Evolutionary conservation across 2,113 vertebrate genomes (phyloP), one percentile per base, ranked within the genome.

Genomic region (Hippocampus zosterae): DNA sequence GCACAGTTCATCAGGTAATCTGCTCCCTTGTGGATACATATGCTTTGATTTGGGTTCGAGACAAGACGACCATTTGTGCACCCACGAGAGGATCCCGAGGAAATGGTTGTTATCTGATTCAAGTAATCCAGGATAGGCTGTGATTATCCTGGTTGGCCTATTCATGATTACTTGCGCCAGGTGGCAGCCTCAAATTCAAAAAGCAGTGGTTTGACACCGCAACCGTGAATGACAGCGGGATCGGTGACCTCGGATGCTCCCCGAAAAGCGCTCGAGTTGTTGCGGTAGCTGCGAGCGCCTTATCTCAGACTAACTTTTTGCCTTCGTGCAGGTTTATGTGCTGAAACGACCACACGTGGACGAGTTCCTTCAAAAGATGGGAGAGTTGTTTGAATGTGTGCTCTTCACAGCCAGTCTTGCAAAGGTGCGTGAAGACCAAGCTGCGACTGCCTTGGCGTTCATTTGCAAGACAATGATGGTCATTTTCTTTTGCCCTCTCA

Each of bases 111-210:
- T 87, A 93, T 95, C 94, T 88, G 85, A 91, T 98, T 99, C 97
- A 99, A 99, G 97, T 99, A 99, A 99, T 98, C 97, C 97, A 99
- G 97, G 97, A 99, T 98, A 98, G 97, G 97, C 97, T 99, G 95
- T 98, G 92, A 93, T 85, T 90, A 78, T 93, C 89, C 88, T 89
- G 83, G 85, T 89, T 93, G 94, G 97, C 97, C 97, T 98, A 93
- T 98, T 95, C 96, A 94, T 81, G 96, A 95, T 97, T 98, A 97
- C 97, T 98, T 99, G 97, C 93, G 93, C 94, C 93, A 90, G 96
- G 92, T 93, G 87, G 89, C 86, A 84, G 82, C 91, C 65, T 63
- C 76, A 9, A 3, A 27, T 65, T 65, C 63, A 18, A 25, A 65
- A 64, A 71, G 72, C 52, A 71, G 61, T 13, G 13, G 59, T 73